Evolutionary conservation across 2,888 invertebrate species (phyloP).

Genomic region (Schrankia costaestrigalis): DNA sequence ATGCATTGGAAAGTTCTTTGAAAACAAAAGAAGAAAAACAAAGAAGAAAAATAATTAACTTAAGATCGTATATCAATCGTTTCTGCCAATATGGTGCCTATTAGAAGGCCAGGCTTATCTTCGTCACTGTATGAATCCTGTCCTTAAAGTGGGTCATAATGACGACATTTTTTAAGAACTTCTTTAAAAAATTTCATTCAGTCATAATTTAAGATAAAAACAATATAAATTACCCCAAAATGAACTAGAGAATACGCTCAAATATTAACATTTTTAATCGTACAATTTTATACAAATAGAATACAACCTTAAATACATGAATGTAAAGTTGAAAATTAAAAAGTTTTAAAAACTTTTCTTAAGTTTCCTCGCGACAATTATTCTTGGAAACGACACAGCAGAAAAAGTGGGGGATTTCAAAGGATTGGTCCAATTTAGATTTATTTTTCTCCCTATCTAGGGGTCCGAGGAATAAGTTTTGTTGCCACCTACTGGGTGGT

Average conservation of each 20-base stretch:
- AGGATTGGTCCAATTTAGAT: constrained; percentile 78
- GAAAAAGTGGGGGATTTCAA: constrained; percentile 76
- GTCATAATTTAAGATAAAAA: too few relatives aligned
- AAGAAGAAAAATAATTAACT: too few relatives aligned
- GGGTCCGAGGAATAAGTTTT: constrained; percentile 59
- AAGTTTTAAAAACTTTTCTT: constrained; percentile 50
- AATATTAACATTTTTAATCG: constrained; percentile 55
- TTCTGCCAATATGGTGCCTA: too few relatives aligned
- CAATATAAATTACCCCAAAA: constrained; percentile 46
- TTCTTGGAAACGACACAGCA: constrained; percentile 70
- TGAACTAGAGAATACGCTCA: constrained; percentile 46
- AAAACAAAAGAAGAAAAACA: too few relatives aligned
- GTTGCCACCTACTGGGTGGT: constrained; percentile 54
- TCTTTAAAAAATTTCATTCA: too few relatives aligned
- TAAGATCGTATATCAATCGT: too few relatives aligned
- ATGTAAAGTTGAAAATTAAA: constrained; percentile 20
- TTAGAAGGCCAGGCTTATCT: too few relatives aligned
- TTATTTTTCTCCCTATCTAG: constrained; percentile 73
- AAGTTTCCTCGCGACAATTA: constrained; percentile 66
- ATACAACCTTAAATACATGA: constrained; percentile 19
- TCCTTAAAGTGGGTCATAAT: too few relatives aligned
- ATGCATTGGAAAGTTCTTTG: too few relatives aligned
- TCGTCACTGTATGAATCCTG: too few relatives aligned
- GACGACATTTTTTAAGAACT: too few relatives aligned
- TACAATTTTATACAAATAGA: constrained; percentile 7